phyloP scores from a whole-genome alignment of 2,888 invertebrate species.

The Arctia plantaginis region DNA sequence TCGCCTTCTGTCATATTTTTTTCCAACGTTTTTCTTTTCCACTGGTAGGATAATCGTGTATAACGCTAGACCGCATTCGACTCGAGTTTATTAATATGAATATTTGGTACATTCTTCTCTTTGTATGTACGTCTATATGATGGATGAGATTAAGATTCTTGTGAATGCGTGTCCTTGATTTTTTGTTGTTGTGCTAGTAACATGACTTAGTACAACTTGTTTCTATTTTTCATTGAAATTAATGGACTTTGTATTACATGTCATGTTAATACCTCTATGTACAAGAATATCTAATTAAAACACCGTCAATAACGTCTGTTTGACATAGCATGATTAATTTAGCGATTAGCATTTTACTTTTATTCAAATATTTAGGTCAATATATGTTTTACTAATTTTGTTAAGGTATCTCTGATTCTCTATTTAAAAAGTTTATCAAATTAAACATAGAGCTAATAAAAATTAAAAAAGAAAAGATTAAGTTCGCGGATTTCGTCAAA shows the following conservation, averaged over 20 bases:
- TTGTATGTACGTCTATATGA: constrained; percentile 50
- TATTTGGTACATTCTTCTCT: constrained; percentile 64
- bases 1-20: constrained; percentile 70
- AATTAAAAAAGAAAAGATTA: constrained; percentile 15
- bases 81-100: constrained; percentile 73
- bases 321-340: constrained; percentile 26
- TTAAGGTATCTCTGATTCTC: background rate
- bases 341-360: constrained; percentile 2
- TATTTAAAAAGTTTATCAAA: background rate
- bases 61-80: constrained; percentile 78
- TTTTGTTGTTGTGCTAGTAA: constrained; percentile 52
- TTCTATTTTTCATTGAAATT: constrained; percentile 44
- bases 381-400: background rate
- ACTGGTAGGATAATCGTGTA: constrained; percentile 77
- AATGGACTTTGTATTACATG: constrained; percentile 38
- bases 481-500: constrained; percentile 27
- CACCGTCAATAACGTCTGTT: constrained; percentile 27
- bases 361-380: constrained; percentile 8
- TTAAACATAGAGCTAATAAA: background rate
- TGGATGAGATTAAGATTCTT: constrained; percentile 49
- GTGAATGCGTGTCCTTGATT: constrained; percentile 40
- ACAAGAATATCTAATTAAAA: constrained; percentile 40
- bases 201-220: constrained; percentile 37
- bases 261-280: constrained; percentile 31
- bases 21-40: constrained; percentile 60